phyloP scores from a whole-genome alignment of 2,113 vertebrate genomes.

The Archilochus colubris region DNA sequence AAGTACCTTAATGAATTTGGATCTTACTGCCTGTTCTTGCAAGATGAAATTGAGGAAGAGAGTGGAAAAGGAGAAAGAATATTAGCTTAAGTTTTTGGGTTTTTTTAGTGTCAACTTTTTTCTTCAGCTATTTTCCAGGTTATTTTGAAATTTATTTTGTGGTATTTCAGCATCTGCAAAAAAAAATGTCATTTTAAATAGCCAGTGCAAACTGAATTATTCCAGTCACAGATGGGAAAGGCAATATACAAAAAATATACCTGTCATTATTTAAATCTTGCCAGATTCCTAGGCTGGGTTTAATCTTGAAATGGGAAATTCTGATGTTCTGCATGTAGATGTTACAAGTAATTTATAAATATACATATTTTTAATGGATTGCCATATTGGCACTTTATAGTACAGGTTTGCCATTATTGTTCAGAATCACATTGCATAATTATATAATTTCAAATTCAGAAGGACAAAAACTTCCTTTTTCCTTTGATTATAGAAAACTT shows the following conservation, averaged over 20 bases:
- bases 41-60: not conserved
- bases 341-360: not conserved
- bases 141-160: not conserved
- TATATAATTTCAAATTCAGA: conserved; percentile 4
- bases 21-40: not conserved
- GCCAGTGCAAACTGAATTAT: not conserved
- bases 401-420: not conserved
- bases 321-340: not conserved
- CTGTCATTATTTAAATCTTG: not conserved
- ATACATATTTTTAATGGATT: not conserved
- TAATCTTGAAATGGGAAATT: not conserved
- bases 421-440: not conserved
- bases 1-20: not conserved
- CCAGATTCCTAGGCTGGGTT: not conserved
- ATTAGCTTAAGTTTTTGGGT: not conserved
- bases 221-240: not conserved
- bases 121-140: not conserved
- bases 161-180: not conserved
- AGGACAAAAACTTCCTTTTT: not conserved
- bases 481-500: not conserved
- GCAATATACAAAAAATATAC: not conserved
- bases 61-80: not conserved
- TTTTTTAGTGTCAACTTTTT: not conserved
- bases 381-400: not conserved
- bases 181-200: not conserved